Base-by-base conservation (phyloP, 92 coral and sea anemone genomes). In the Actinernus sp. region DNA sequence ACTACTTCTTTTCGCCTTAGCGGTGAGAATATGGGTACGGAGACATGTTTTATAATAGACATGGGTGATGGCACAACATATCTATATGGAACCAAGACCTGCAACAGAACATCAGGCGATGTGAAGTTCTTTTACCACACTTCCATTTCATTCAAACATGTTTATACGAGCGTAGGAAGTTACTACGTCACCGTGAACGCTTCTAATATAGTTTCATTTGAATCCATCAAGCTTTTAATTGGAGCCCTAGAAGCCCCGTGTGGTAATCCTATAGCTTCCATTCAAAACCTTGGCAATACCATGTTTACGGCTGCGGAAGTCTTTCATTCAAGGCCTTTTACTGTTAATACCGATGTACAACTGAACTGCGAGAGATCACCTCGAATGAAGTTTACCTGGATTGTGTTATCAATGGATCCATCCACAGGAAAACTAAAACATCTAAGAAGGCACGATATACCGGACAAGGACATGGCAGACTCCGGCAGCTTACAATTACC, bases 11-110 rank as follows among this genome's bases (percentile, higher is more conserved):
- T 79, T 32, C 32, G 61, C 55, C 41, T 79, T 24, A 45, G 37
- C 37, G 48, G 69, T 27, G 28, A 17, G 21, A 78, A 61, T 8
- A 31, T 79, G 3, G 86, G 86, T 19, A 71, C 81, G 24, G 58
- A 51, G 13, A 57, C 86, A 10, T 79, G 86, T 54, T 63, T 79
- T 23, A 47, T 39, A 20, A 46, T 71, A 14, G 71, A 79, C 21
- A 57, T 72, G 23, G 62, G 58, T 18, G 81, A 71, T 56, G 81
- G 74, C n/a, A 29, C 6, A 13, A 44, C 31, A 16, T 46, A 46
- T 26, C n/a, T n/a, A n/a, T n/a, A n/a, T n/a, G n/a, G n/a, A n/a
- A n/a, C n/a, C n/a, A n/a, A n/a, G n/a, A n/a, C n/a, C n/a, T n/a
- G n/a, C n/a, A n/a, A n/a, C n/a, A n/a, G n/a, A n/a, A n/a, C n/a